A percentile compares a stretch with the other conserved stretches of the same genome.
phyloP scores from a whole-genome alignment of 2,888 invertebrate species.

The Scaptomyza reducta region DNA sequence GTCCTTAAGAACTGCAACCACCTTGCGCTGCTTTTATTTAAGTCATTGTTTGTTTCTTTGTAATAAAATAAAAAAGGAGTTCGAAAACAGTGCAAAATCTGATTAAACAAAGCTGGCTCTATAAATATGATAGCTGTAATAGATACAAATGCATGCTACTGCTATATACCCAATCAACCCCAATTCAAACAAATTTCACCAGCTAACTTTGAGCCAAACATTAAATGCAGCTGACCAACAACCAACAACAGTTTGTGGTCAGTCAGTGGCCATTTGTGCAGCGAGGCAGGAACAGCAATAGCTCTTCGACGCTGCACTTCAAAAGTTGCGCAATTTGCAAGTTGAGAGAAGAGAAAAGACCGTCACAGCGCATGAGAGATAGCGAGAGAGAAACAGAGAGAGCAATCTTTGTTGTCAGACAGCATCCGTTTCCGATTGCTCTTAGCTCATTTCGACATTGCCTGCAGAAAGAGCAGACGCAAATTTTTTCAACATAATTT shows the following conservation, averaged over 20 bases:
- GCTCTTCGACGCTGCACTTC: slow-evolving; percentile 37
- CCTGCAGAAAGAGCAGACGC: slow-evolving; percentile 45
- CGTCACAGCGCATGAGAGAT: slow-evolving; percentile 13
- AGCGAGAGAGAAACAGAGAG: slow-evolving; percentile 3
- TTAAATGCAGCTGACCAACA: slow-evolving; percentile 45
- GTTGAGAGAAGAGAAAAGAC: slow-evolving; percentile 29
- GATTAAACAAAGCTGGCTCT: neutral
- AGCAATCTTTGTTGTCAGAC: slow-evolving; percentile 18
- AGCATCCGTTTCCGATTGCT: slow-evolving; percentile 52
- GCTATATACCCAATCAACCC: slow-evolving; percentile 25
- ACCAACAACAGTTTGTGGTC: slow-evolving; percentile 12
- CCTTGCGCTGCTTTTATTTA: neutral
- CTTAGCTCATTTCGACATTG: slow-evolving; percentile 54
- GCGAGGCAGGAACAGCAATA: slow-evolving; percentile 41
- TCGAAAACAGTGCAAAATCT: neutral
- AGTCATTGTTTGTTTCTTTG: neutral
- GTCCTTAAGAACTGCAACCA: neutral
- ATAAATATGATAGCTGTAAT: neutral
- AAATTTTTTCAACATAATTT: slow-evolving; percentile 46
- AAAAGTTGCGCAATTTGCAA: slow-evolving; percentile 64
- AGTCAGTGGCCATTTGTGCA: slow-evolving; percentile 69
- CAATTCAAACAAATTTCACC: slow-evolving; percentile 24
- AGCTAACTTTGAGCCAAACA: slow-evolving; percentile 40
- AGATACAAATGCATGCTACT: neutral
- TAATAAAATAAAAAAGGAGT: neutral